Evolutionary conservation across 2,888 invertebrate species (phyloP), one percentile per base, ranked within the genome.

Genomic region (Acrobasis repandana): DNA sequence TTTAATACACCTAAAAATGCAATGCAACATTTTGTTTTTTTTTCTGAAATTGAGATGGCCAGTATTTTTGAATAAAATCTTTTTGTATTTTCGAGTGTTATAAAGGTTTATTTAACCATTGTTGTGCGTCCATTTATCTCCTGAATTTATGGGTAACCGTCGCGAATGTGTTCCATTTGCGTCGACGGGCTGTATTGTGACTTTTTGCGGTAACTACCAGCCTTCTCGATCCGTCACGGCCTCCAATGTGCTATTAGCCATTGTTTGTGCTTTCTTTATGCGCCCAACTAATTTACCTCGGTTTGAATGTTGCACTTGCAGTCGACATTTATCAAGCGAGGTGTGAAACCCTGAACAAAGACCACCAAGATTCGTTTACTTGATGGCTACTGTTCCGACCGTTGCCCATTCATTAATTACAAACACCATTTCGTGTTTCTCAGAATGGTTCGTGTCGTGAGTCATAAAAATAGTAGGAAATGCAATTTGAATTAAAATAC

Each of bases 31-130:
- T 34, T 34, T 34, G 34, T 15, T 14, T 38, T 36, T 52, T 52
- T 52, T 52, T 52, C 11, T 28, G 20, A 14, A 28, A 50, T 50
- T 52, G 11, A 36, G 36, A 36, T 54, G 38, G 14, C 54, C 54
- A 54, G 54, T 54, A 38, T 54, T 38, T 54, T 38, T 38, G 38
- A 54, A 54, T 54, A 83, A 78, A 43, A 43, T 5, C 43, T 43
- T 90, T 90, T 90, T 79, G 79, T 85, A 86, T 85, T 87, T 86
- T 86, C 77, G 79, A 84, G 84, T 83, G 80, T 83, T 86, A 84
- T 83, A 84, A 88, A 84, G 85, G 88, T 86, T 88, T 90, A 88
- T 90, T 88, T 85, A 84, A 69, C 88, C 88, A 89, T 92, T 92
- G 90, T 91, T 88, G 83, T 79, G 70, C 76, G 70, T 80, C 88